These are phyloP conservation scores for Oryzias javanicus DNA, from an alignment of 2,113 vertebrate species.

Conservation along the genomic window DNA sequence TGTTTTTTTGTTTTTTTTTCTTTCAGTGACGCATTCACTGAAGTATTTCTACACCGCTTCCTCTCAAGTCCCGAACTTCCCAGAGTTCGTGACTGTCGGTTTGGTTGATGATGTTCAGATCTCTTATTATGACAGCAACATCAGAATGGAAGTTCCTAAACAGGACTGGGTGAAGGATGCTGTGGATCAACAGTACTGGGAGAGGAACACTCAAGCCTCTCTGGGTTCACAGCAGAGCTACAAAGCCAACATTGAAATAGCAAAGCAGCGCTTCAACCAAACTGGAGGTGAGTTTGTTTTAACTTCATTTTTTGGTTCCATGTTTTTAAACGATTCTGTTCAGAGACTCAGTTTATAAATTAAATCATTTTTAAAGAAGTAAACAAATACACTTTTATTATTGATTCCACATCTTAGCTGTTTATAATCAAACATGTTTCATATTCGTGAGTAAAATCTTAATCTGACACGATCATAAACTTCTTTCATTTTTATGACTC, in stretches of 20 bases:
- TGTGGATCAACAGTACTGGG: slow-evolving; percentile 17
- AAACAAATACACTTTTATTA: too few relatives aligned
- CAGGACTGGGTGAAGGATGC: slow-evolving; percentile 11
- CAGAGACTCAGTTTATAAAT: too few relatives aligned
- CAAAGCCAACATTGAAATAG: slow-evolving; percentile 12
- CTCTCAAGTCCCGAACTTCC: background rate
- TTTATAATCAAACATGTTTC: too few relatives aligned
- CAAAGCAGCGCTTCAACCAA: slow-evolving; percentile 46
- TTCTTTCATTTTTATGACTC: background rate
- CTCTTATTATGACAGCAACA: background rate
- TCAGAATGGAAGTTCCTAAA: background rate
- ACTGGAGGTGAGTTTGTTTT: slow-evolving; percentile 24
- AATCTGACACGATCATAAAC: background rate
- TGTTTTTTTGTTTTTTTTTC: too few relatives aligned
- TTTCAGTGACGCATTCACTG: background rate
- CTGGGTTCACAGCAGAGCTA: background rate
- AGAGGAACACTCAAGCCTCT: slow-evolving; percentile 2
- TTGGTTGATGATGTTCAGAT: slow-evolving; percentile 27
- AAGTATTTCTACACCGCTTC: slow-evolving; percentile 19
- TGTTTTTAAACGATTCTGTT: background rate
- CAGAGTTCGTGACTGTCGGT: slow-evolving; percentile 6
- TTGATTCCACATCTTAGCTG: too few relatives aligned
- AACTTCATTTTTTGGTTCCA: background rate
- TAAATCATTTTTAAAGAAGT: too few relatives aligned
- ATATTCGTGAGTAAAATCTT: too few relatives aligned